A percentile compares a stretch with the other conserved stretches of the same genome.
Conservation (phyloP, 2,113 vertebrate species). For the Neomonachus schauinslandi region DNA sequence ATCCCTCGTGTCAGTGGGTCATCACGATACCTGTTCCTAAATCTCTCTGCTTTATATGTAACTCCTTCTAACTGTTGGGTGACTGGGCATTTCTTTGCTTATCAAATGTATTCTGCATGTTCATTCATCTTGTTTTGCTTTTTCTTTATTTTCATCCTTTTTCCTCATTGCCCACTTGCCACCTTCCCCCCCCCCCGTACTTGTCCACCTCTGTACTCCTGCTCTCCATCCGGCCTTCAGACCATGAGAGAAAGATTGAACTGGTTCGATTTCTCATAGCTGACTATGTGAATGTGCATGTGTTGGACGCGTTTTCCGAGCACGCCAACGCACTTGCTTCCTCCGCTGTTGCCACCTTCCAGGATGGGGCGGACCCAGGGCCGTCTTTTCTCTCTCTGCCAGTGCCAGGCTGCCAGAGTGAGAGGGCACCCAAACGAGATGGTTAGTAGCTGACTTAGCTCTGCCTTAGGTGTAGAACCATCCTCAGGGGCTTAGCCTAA, state of each 20-base stretch:
- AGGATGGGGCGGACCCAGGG: slow-evolving; percentile 92
- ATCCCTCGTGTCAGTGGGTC: background rate
- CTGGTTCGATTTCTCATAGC: slow-evolving; percentile 95
- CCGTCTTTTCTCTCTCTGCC: slow-evolving; percentile 93
- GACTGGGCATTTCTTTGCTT: slow-evolving; percentile 63
- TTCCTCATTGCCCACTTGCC: slow-evolving; percentile 61
- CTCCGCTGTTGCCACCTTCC: slow-evolving; percentile 92
- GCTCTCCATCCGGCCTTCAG: slow-evolving; percentile 82
- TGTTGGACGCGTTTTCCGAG: slow-evolving; percentile 93
- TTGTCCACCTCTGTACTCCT: slow-evolving; percentile 58
- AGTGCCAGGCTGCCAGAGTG: slow-evolving; percentile 88
- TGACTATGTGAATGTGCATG: slow-evolving; percentile 92
- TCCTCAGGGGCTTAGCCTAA: background rate
- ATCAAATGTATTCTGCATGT: slow-evolving; percentile 80
- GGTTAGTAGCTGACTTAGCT: slow-evolving; percentile 90
- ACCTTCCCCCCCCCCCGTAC: slow-evolving; percentile 57
- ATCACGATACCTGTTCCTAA: background rate
- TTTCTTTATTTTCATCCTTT: slow-evolving; percentile 78
- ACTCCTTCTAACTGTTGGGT: slow-evolving; percentile 10
- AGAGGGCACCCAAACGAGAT: slow-evolving; percentile 91
- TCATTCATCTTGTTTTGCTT: slow-evolving; percentile 78
- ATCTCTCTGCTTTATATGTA: background rate
- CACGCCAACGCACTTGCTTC: slow-evolving; percentile 93
- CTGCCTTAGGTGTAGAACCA: slow-evolving; percentile 82
- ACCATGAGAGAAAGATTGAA: slow-evolving; percentile 95